phyloP scores from a whole-genome alignment of 2,113 vertebrate genomes.

The Bagarius yarrelli region DNA sequence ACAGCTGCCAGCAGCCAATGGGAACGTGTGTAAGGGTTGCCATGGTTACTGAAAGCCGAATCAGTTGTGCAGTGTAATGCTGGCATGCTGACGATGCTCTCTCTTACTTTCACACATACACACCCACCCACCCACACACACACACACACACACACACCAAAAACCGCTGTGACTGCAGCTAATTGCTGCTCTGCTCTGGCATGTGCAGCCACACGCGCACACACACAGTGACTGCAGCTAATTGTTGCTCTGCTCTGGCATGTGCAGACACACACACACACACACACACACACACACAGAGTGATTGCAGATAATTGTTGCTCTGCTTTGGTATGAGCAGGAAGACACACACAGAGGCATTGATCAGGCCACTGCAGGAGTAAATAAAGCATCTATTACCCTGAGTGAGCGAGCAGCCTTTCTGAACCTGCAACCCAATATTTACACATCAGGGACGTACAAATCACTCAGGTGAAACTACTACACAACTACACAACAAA shows the following conservation, averaged over 20 bases:
- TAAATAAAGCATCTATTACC: conserved; percentile 1
- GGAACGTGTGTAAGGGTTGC: background rate
- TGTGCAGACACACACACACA: no score
- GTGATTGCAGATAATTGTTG: background rate
- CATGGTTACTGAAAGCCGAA: conserved; percentile 6
- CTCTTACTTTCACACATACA: background rate
- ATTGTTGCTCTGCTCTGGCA: background rate
- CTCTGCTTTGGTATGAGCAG: background rate
- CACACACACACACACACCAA: conserved; percentile 2
- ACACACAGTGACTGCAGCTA: background rate
- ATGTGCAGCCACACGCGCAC: conserved; percentile 1
- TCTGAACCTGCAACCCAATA: background rate
- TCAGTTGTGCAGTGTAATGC: conserved; percentile 16
- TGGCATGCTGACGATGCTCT: background rate
- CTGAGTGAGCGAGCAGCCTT: background rate
- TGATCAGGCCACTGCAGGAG: conserved; percentile 1
- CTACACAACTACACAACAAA: no score
- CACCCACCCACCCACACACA: background rate
- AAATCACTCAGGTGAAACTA: no score
- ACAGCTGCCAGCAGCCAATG: background rate
- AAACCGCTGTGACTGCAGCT: background rate
- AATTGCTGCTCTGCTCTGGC: background rate
- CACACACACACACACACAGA: background rate
- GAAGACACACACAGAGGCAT: background rate
- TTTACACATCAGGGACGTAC: background rate